Evolutionary conservation across 2,797 vertebrate species (phyloP).

Genomic region (Tiaroga cobitis): DNA sequence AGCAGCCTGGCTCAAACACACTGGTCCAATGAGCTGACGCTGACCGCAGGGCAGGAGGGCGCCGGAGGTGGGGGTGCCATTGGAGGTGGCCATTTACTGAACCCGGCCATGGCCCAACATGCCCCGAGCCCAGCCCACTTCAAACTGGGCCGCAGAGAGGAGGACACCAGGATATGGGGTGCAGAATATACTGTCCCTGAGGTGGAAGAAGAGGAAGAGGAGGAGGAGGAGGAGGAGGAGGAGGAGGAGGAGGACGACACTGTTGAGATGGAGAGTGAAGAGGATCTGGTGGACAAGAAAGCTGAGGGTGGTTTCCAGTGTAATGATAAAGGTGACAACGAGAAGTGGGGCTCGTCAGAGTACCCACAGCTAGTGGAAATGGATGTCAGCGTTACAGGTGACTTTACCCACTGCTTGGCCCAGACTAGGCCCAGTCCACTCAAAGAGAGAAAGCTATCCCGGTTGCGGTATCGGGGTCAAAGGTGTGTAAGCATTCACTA

Average conservation of each 20-base stretch:
- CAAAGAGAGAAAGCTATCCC: conserved; percentile 63
- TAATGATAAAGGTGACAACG: conserved; percentile 36
- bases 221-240: conserved; percentile 32
- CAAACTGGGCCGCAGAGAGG: conserved; percentile 72
- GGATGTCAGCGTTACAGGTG: conserved; percentile 39
- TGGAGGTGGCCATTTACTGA: conserved; percentile 76
- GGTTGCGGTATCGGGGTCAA: conserved; percentile 68
- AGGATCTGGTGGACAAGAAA: conserved; percentile 31
- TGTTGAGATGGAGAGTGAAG: conserved; percentile 58
- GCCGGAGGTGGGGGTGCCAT: conserved; percentile 72
- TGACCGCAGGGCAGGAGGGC: conserved; percentile 75
- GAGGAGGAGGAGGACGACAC: conserved; percentile 42
- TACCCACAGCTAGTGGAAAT: conserved; percentile 49
- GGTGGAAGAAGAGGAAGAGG: conserved; percentile 26
- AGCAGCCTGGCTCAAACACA: conserved; percentile 80
- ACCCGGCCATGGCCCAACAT: conserved; percentile 73
- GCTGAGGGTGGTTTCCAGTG: conserved; percentile 34
- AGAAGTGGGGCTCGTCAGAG: conserved; percentile 48
- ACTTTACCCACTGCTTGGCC: conserved; percentile 21
- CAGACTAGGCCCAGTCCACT: conserved; percentile 55
- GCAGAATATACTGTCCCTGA: conserved; percentile 63
- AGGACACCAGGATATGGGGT: conserved; percentile 64
- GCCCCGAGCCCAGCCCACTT: conserved; percentile 76
- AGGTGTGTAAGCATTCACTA: conserved; percentile 64
- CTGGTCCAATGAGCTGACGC: conserved; percentile 81